Percentiles rank a stretch among this genome's conserved stretches.
phyloP scores from a whole-genome alignment of 2,113 vertebrate genomes.

The Nanger granti region DNA sequence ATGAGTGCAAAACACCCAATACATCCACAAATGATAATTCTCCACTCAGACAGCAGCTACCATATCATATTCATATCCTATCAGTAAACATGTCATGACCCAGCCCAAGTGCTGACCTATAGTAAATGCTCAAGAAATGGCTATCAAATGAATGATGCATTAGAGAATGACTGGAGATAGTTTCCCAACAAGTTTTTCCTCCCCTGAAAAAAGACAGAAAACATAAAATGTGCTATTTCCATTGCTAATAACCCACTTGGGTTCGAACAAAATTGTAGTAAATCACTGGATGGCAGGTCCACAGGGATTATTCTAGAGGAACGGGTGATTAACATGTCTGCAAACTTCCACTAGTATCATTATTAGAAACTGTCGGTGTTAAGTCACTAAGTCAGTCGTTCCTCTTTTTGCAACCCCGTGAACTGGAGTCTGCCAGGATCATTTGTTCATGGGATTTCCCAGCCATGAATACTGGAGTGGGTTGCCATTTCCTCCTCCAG shows the following conservation, averaged over 20 bases:
- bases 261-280: constrained; percentile 3
- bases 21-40: neutral
- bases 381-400: neutral
- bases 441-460: neutral
- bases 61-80: neutral
- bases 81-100: neutral
- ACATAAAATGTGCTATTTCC: neutral
- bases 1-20: neutral
- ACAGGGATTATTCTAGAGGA: neutral
- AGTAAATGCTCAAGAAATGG: neutral
- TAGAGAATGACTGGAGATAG: neutral
- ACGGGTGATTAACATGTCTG: neutral
- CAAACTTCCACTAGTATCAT: neutral
- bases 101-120: neutral
- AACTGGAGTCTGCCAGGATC: neutral
- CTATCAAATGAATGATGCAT: neutral
- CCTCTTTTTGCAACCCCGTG: neutral
- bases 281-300: neutral
- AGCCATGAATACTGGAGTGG: neutral
- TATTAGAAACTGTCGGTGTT: neutral
- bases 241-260: neutral
- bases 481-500: neutral
- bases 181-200: neutral
- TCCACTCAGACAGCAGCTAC: neutral
- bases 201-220: neutral